Percentiles rank a stretch among this genome's conserved stretches.
phyloP scores from a whole-genome alignment of 2,797 vertebrate species.

The Muraenolepis orangiensis region DNA sequence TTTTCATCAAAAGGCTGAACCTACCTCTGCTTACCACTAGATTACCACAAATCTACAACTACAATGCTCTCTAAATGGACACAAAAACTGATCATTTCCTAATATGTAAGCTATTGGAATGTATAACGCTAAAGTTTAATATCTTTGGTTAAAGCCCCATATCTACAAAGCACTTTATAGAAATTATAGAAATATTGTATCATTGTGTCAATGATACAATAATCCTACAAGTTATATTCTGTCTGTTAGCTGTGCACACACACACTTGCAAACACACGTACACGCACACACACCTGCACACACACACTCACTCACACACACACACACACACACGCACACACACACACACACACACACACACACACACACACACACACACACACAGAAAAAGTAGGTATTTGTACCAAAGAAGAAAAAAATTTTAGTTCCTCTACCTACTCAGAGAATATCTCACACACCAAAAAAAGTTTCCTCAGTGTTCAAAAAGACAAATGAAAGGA shows the following conservation, averaged over 20 bases:
- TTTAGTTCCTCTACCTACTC: too few relatives aligned
- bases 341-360: too few relatives aligned
- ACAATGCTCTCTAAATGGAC: background rate
- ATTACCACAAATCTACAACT: background rate
- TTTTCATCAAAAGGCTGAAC: background rate
- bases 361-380: too few relatives aligned
- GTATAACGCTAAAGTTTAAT: background rate
- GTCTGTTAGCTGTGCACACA: too few relatives aligned
- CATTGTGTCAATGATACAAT: background rate
- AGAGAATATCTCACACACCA: too few relatives aligned
- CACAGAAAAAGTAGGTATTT: too few relatives aligned
- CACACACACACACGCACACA: too few relatives aligned
- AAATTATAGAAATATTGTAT: too few relatives aligned
- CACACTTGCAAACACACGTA: too few relatives aligned
- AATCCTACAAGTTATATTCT: background rate
- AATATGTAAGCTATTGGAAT: background rate
- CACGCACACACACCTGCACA: too few relatives aligned
- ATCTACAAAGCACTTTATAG: background rate
- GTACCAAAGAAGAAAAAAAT: background rate
- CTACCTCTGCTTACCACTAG: background rate
- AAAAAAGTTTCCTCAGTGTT: too few relatives aligned
- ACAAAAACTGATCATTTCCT: background rate
- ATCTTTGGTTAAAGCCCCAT: background rate
- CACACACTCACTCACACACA: too few relatives aligned
- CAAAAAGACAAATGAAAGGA: background rate